Conservation (phyloP, 2,797 vertebrate genomes). For the Rhinatrema bivittatum region DNA sequence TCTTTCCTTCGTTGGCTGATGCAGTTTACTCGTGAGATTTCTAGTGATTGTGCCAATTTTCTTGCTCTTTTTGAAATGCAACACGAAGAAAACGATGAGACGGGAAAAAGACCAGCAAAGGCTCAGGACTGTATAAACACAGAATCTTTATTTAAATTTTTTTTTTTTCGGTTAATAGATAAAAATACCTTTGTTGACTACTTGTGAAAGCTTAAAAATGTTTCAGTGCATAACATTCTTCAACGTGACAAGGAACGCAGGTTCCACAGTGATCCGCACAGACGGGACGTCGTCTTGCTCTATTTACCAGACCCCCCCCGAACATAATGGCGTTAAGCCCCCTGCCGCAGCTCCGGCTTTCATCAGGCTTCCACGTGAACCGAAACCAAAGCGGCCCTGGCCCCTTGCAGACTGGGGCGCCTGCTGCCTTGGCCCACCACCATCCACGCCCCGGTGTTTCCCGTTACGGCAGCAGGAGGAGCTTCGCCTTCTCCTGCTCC, state of each 20-base stretch:
- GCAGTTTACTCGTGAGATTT: too few species aligned
- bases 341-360: too few species aligned
- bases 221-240: slow-evolving; percentile 58
- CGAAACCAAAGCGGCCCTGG: not conserved
- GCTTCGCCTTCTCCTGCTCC: too few species aligned
- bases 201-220: slow-evolving; percentile 37
- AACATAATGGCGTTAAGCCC: too few species aligned
- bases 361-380: not conserved
- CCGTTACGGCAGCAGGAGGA: too few species aligned
- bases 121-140: slow-evolving; percentile 52
- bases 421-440: not conserved
- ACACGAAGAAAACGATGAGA: too few species aligned
- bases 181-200: slow-evolving; percentile 50
- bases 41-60: too few species aligned
- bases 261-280: slow-evolving; percentile 15
- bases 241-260: slow-evolving; percentile 33
- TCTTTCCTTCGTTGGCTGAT: too few species aligned
- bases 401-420: not conserved
- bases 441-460: too few species aligned
- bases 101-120: too few species aligned
- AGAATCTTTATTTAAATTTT: slow-evolving; percentile 53
- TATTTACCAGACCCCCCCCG: too few species aligned
- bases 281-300: not conserved
- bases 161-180: slow-evolving; percentile 55
- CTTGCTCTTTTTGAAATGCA: too few species aligned